These are phyloP conservation scores for Apteryx owenii DNA, from an alignment of 2,113 vertebrate genomes.

Conservation along the genomic window DNA sequence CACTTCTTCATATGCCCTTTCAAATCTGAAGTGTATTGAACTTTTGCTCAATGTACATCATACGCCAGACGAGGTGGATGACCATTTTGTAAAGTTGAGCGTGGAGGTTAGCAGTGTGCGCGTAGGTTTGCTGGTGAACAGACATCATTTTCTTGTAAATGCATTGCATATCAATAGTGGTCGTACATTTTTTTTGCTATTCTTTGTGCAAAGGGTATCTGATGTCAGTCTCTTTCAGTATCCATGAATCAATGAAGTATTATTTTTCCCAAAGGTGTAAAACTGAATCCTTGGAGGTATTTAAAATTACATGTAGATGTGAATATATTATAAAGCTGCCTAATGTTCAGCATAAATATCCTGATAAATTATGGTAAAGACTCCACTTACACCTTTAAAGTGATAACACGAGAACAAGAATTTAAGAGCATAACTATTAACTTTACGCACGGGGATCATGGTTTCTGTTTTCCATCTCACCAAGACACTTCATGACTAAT, in stretches of 20 bases:
- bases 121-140: not conserved
- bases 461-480: not conserved
- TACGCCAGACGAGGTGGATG: not conserved
- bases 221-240: not conserved
- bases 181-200: not conserved
- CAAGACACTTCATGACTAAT: not conserved
- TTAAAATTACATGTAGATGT: not conserved
- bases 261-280: not conserved
- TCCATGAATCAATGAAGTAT: not conserved
- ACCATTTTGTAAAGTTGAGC: slow-evolving; percentile 19
- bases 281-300: not conserved
- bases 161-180: not conserved
- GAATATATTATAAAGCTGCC: not conserved
- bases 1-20: slow-evolving; percentile 34
- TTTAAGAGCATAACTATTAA: not conserved
- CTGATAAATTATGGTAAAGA: not conserved
- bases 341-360: not conserved
- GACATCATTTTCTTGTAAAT: not conserved
- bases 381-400: not conserved
- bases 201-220: not conserved
- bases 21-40: slow-evolving; percentile 40
- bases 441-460: not conserved
- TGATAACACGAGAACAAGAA: not conserved
- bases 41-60: not conserved
- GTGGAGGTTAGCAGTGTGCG: not conserved